phyloP scores from a whole-genome alignment of 1,140 invertebrate genomes.

The Danaus melanippus region DNA sequence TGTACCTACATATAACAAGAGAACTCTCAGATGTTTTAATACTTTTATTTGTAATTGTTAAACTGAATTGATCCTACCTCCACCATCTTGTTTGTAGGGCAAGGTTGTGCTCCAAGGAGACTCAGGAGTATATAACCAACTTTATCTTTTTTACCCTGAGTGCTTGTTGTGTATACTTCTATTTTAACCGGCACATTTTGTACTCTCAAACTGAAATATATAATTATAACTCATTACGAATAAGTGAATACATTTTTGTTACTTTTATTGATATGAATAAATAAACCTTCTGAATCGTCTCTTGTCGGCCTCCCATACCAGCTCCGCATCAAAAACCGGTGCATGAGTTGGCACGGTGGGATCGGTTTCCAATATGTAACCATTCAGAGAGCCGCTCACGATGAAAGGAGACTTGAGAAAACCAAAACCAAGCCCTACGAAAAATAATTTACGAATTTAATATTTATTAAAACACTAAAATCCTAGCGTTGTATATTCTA shows the following conservation, averaged over 20 bases:
- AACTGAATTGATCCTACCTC: conserved; percentile 39
- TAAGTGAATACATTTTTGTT: too few species aligned
- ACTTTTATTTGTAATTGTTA: neutral
- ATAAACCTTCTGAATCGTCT: conserved; percentile 55
- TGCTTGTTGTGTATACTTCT: conserved; percentile 48
- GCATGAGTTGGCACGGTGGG: conserved; percentile 52
- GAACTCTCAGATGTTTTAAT: too few species aligned
- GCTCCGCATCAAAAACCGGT: conserved; percentile 59
- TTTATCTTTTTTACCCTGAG: conserved; percentile 56
- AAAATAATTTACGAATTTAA: conserved; percentile 6
- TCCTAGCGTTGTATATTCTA: too few species aligned
- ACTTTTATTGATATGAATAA: conserved; percentile 1
- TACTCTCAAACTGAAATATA: conserved; percentile 44
- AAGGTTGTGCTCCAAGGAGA: conserved; percentile 59
- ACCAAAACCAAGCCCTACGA: conserved; percentile 57
- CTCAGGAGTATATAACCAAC: conserved; percentile 57
- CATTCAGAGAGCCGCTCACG: conserved; percentile 60
- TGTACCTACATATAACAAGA: too few species aligned
- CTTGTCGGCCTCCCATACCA: conserved; percentile 66
- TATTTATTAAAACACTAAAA: conserved; percentile 1
- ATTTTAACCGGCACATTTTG: conserved; percentile 64
- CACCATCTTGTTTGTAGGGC: conserved; percentile 53
- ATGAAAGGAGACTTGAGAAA: conserved; percentile 53
- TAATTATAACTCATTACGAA: neutral
- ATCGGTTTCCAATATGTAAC: conserved; percentile 62